These are phyloP conservation scores for Gambusia holbrooki DNA, from an alignment of 2,113 vertebrate species.

Conservation along the genomic window DNA sequence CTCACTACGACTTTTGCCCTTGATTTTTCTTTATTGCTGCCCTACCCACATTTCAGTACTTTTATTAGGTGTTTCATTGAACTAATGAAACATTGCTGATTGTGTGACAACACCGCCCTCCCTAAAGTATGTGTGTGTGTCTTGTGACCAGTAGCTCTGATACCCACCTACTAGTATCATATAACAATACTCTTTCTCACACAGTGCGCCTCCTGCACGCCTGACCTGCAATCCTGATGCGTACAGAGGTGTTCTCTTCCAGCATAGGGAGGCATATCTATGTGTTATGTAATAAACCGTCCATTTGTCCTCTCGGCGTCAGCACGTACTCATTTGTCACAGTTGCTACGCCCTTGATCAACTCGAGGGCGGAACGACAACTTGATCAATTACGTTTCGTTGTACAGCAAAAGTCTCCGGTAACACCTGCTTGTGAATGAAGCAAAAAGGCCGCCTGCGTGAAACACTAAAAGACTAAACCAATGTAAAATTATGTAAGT, in stretches of 20 bases:
- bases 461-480: neutral
- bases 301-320: conserved; percentile 14
- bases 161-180: conserved; percentile 74
- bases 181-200: conserved; percentile 76
- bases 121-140: conserved; percentile 37
- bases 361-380: conserved; percentile 7
- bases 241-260: conserved; percentile 69
- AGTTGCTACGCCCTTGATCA: conserved; percentile 37
- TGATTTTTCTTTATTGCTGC: conserved; percentile 47
- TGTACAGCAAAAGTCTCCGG: neutral
- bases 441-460: conserved; percentile 14
- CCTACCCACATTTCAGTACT: conserved; percentile 36
- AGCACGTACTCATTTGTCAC: conserved; percentile 18
- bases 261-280: conserved; percentile 56
- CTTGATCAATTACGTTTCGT: neutral
- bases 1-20: conserved; percentile 17
- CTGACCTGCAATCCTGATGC: conserved; percentile 47
- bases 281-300: conserved; percentile 59
- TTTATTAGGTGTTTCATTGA: conserved; percentile 36
- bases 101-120: conserved; percentile 17
- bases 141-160: conserved; percentile 72
- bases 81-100: conserved; percentile 16
- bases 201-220: conserved; percentile 62
- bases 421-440: conserved; percentile 12
- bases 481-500: conserved; percentile 8